Evolutionary conservation across 1,140 invertebrate species (phyloP).

Genomic region (Asobara japonica): DNA sequence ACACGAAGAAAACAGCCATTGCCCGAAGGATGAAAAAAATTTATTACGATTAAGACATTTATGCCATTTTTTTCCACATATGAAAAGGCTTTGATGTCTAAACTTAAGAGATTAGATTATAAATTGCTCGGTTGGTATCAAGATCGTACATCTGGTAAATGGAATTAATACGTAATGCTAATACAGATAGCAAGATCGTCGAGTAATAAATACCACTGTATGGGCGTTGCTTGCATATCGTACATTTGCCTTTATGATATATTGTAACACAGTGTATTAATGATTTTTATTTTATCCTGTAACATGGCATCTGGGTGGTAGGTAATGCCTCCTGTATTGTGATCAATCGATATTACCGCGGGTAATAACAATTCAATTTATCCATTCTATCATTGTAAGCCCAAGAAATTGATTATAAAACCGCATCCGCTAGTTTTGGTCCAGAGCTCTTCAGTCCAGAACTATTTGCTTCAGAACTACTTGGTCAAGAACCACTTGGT

Average conservation of each 20-base stretch:
- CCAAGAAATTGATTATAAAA: no score
- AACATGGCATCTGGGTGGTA: background rate
- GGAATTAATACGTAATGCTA: slow-evolving; percentile 44
- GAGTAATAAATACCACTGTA: slow-evolving; percentile 44
- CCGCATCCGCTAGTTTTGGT: no score
- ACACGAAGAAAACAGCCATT: background rate
- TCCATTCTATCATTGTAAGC: background rate
- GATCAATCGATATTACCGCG: slow-evolving; percentile 1
- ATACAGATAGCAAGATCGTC: slow-evolving; percentile 38
- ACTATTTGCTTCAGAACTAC: no score
- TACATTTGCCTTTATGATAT: slow-evolving; percentile 18
- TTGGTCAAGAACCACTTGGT: no score
- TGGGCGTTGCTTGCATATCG: slow-evolving; percentile 40
- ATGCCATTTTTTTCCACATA: background rate
- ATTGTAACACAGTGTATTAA: slow-evolving; percentile 22
- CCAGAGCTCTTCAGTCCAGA: no score
- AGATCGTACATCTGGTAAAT: slow-evolving; percentile 34
- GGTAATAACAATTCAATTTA: background rate
- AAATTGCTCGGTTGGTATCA: slow-evolving; percentile 27
- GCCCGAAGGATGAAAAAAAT: background rate
- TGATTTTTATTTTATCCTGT: background rate
- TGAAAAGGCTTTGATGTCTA: slow-evolving; percentile 28
- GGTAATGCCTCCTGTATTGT: slow-evolving; percentile 6
- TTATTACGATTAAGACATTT: slow-evolving; percentile 8
- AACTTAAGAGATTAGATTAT: slow-evolving; percentile 30